A percentile compares a stretch with the other conserved stretches of the same genome.
phyloP scores from a whole-genome alignment of 2,888 invertebrate genomes.

The Tethea ocularis region DNA sequence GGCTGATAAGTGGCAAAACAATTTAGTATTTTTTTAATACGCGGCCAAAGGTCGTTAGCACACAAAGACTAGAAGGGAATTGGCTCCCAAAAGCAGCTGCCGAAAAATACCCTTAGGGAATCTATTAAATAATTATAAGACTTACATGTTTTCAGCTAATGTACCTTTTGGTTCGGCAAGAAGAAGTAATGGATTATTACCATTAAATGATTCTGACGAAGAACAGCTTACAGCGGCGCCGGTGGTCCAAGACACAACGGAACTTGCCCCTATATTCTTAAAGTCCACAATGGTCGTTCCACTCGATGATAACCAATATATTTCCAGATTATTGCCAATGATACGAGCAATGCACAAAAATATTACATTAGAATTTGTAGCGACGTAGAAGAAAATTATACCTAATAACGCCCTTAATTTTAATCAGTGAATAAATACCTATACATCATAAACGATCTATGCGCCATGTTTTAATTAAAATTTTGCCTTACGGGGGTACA shows the following conservation, averaged over 20 bases:
- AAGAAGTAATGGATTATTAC: neutral
- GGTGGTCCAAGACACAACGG: neutral
- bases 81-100: no score
- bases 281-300: constrained; percentile 33
- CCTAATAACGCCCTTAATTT: no score
- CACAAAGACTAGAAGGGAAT: no score
- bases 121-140: no score
- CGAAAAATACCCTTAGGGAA: no score
- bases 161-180: neutral
- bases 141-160: no score
- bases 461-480: neutral
- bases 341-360: constrained; percentile 45
- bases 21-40: no score
- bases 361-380: constrained; percentile 50
- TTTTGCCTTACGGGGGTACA: neutral
- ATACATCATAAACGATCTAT: neutral
- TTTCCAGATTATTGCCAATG: constrained; percentile 41
- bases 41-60: no score
- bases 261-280: constrained; percentile 6
- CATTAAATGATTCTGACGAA: neutral
- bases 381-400: constrained; percentile 9
- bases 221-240: no score
- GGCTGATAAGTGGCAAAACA: no score
- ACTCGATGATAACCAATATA: constrained; percentile 24
- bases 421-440: constrained; percentile 4